Evolutionary conservation across 2,888 invertebrate species (phyloP).

Genomic region (Charanyca ferruginea): DNA sequence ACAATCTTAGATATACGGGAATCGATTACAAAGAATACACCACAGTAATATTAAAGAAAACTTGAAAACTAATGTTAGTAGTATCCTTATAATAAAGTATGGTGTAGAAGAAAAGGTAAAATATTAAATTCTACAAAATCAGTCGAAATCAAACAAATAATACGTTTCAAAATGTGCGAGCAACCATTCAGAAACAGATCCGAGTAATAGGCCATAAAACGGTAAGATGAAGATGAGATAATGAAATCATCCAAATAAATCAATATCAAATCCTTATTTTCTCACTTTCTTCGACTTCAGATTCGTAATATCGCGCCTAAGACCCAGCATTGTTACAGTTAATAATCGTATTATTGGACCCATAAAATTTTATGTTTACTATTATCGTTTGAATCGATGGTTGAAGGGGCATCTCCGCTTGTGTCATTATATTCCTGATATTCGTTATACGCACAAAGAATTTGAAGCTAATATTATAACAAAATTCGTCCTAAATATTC

Average conservation of each 20-base stretch:
- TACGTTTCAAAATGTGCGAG: background rate
- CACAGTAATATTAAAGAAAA: too few relatives aligned
- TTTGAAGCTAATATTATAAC: conserved; percentile 12
- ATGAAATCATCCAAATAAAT: conserved; percentile 42
- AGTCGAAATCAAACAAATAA: background rate
- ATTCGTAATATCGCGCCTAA: conserved; percentile 54
- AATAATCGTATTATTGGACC: conserved; percentile 63
- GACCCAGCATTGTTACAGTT: conserved; percentile 50
- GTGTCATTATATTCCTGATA: conserved; percentile 43
- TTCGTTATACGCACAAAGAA: conserved; percentile 40
- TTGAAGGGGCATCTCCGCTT: conserved; percentile 36
- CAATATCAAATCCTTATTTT: conserved; percentile 51
- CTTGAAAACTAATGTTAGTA: too few relatives aligned
- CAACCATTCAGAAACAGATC: conserved; percentile 18
- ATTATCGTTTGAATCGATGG: conserved; percentile 57
- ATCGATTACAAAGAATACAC: too few relatives aligned
- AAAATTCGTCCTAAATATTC: conserved; percentile 26
- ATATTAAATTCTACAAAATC: too few relatives aligned
- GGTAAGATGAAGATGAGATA: conserved; percentile 28
- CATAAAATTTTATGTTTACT: conserved; percentile 63
- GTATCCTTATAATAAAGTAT: too few relatives aligned
- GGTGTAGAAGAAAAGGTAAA: too few relatives aligned
- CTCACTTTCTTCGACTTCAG: conserved; percentile 39
- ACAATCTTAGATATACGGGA: too few relatives aligned
- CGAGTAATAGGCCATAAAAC: conserved; percentile 26